A percentile compares a stretch with the other conserved stretches of the same genome.
Conservation (phyloP, 2,797 vertebrate species). For the Trichosurus vulpecula region DNA sequence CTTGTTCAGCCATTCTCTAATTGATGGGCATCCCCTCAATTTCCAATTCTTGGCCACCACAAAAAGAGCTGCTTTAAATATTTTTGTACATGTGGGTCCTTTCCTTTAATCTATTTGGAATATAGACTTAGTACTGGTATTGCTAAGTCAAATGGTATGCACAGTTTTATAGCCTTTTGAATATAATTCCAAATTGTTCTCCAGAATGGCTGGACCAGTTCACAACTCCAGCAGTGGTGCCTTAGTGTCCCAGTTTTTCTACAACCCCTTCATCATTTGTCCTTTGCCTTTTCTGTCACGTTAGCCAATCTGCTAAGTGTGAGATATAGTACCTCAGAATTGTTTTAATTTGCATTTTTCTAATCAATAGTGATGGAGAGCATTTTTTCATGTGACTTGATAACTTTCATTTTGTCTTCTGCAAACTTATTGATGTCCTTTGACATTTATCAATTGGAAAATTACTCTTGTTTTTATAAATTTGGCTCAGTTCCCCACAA, state of each 20-base stretch:
- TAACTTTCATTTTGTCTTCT: background rate
- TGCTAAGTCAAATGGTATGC: background rate
- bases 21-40: background rate
- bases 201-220: background rate
- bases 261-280: background rate
- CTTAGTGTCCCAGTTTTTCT: background rate
- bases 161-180: background rate
- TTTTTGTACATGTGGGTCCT: background rate
- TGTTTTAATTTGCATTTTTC: background rate
- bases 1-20: background rate
- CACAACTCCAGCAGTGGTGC: background rate
- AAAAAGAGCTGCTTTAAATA: background rate
- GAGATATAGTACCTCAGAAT: background rate
- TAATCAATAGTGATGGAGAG: background rate
- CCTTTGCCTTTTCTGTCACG: background rate
- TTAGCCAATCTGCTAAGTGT: background rate
- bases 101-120: background rate
- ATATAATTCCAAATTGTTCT: background rate
- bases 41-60: background rate
- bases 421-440: background rate
- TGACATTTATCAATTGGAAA: background rate
- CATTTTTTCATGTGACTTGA: background rate
- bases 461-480: background rate
- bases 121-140: background rate
- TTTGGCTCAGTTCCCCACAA: background rate